These are phyloP conservation scores for Molanna angustata DNA, from an alignment of 2,888 invertebrate genomes.

Conservation along the genomic window DNA sequence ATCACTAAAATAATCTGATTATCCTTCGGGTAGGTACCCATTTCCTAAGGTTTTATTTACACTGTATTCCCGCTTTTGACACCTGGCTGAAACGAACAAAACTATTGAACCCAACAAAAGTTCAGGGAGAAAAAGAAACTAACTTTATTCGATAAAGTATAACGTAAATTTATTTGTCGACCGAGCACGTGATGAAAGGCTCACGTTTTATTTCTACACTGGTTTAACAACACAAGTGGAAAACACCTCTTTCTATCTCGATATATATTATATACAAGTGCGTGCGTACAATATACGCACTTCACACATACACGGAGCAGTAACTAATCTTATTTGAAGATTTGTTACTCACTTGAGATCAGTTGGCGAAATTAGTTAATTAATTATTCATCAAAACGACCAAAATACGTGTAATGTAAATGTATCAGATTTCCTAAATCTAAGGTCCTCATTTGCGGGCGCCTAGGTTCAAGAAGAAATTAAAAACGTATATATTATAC, in stretches of 20 bases:
- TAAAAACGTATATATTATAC: too few species aligned
- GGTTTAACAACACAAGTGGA: background rate
- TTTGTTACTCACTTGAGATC: constrained; percentile 32
- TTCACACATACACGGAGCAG: constrained; percentile 5
- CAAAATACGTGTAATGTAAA: constrained; percentile 28
- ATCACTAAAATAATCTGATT: too few species aligned
- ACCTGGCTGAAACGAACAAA: background rate
- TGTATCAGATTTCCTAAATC: constrained; percentile 31
- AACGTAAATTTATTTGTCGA: background rate
- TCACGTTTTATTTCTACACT: background rate
- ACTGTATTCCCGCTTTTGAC: background rate
- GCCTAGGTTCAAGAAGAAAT: too few species aligned
- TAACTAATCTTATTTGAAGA: constrained; percentile 31
- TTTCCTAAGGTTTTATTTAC: background rate
- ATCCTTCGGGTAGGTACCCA: background rate
- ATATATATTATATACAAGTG: too few species aligned
- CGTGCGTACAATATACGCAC: too few species aligned
- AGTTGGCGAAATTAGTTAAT: constrained; percentile 32
- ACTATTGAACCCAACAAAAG: too few species aligned
- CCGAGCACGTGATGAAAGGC: background rate
- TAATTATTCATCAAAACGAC: constrained; percentile 33
- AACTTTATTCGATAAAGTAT: background rate
- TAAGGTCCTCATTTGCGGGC: too few species aligned
- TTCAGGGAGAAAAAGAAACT: background rate
- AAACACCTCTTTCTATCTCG: too few species aligned